Conservation (phyloP, 2,113 vertebrate species). For the Buteo buteo region DNA sequence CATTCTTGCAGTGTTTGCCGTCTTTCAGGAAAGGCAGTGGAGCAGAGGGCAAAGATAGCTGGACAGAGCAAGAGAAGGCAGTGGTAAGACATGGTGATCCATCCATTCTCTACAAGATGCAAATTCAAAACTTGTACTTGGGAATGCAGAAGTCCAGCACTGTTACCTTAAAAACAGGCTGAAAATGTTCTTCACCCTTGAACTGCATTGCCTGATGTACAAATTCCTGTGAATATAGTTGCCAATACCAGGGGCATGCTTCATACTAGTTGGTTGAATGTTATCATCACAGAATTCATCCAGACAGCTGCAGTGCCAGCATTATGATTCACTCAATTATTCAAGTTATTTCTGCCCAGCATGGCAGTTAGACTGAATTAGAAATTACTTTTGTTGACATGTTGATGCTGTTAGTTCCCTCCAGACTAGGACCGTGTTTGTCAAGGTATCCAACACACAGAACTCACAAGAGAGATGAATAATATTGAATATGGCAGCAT, state of each 20-base stretch:
- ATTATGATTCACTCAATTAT: background rate
- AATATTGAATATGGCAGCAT: background rate
- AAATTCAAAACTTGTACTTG: background rate
- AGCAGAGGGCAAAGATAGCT: background rate
- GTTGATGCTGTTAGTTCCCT: background rate
- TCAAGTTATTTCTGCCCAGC: background rate
- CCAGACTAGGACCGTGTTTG: background rate
- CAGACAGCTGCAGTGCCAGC: background rate
- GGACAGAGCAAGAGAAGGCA: background rate
- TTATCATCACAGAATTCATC: background rate
- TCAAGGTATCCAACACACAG: background rate
- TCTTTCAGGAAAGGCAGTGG: background rate
- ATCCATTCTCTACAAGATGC: too few species aligned
- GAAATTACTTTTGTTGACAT: background rate
- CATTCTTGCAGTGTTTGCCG: background rate
- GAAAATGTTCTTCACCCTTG: background rate
- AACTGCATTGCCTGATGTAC: background rate
- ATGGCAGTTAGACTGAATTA: background rate
- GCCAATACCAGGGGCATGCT: background rate
- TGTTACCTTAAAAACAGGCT: background rate
- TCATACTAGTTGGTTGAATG: background rate
- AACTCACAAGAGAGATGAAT: background rate
- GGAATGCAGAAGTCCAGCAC: background rate
- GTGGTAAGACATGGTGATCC: accelerated
- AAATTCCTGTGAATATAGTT: background rate